These are phyloP conservation scores for Cataglyphis rosenhaueri DNA, from an alignment of 2,888 invertebrate genomes.

Conservation along the genomic window DNA sequence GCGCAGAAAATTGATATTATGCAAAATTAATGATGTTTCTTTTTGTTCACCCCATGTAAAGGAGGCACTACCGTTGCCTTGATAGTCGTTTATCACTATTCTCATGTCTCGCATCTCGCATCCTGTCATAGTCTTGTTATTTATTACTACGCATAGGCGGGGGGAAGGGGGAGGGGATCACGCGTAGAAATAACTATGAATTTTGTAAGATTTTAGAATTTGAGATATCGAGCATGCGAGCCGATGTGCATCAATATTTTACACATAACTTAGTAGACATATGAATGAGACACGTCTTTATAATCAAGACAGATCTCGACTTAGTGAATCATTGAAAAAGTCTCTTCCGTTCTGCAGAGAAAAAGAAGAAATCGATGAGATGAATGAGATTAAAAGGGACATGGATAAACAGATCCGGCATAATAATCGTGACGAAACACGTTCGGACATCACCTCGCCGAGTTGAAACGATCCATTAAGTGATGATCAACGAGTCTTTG, in stretches of 20 bases:
- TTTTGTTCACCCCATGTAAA: conserved; percentile 48
- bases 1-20: conserved; percentile 40
- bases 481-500: conserved; percentile 68
- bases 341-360: background rate
- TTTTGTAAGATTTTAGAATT: conserved; percentile 31
- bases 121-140: conserved; percentile 67
- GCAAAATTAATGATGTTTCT: conserved; percentile 58
- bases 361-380: conserved; percentile 9
- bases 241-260: background rate
- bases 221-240: conserved; percentile 2
- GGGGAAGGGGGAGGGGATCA: background rate
- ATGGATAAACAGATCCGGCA: conserved; percentile 57
- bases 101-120: conserved; percentile 52
- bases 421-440: conserved; percentile 62
- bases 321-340: conserved; percentile 14
- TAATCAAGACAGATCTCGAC: background rate
- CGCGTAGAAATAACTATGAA: conserved; percentile 19
- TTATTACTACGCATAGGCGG: conserved; percentile 54
- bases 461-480: conserved; percentile 69
- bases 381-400: conserved; percentile 46
- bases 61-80: conserved; percentile 59
- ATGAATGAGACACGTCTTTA: background rate
- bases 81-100: conserved; percentile 67
- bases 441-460: conserved; percentile 45
- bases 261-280: background rate